Conservation (phyloP, 2,113 vertebrate genomes). For the Sturnira hondurensis region DNA sequence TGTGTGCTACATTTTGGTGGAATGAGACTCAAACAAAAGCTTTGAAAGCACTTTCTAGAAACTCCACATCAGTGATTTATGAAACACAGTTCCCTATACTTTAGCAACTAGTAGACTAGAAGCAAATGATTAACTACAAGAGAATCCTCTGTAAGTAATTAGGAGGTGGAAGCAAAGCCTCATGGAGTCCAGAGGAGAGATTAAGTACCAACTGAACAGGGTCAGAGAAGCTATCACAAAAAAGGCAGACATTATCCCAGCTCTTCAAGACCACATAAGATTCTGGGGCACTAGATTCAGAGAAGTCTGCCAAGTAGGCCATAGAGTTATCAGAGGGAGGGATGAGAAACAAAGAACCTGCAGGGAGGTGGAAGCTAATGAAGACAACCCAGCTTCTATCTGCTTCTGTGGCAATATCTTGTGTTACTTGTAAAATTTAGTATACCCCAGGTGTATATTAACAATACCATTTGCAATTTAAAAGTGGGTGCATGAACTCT, state of each 20-base stretch:
- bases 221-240: neutral
- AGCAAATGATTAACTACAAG: neutral
- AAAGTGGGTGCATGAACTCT: accelerated
- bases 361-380: no score
- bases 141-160: neutral
- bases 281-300: neutral
- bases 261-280: no score
- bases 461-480: accelerated
- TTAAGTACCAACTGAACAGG: neutral
- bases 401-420: constrained; percentile 11
- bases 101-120: no score
- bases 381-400: neutral
- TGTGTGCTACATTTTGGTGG: neutral
- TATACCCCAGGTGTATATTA: neutral
- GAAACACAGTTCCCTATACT: accelerated
- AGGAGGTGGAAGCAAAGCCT: neutral
- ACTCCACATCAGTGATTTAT: neutral
- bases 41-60: neutral
- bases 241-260: neutral
- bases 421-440: constrained; percentile 48
- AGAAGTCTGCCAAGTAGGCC: neutral
- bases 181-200: neutral
- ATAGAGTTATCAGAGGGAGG: neutral
- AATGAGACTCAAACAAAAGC: neutral
- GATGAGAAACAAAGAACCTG: neutral